phyloP scores from a whole-genome alignment of 2,113 vertebrate genomes.

The Gymnorhina tibicen region DNA sequence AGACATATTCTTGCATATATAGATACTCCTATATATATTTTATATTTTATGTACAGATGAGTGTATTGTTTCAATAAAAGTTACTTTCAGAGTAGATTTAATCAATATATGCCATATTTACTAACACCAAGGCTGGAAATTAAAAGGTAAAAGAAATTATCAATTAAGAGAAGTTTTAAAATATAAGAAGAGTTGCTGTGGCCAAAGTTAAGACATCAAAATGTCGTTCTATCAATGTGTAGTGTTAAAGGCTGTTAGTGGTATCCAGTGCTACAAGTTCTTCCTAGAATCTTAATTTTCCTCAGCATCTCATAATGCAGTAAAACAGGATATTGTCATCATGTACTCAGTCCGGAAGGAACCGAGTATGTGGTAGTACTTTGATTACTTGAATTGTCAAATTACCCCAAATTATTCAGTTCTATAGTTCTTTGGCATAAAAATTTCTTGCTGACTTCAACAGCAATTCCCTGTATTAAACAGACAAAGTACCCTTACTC shows the following conservation, averaged over 20 bases:
- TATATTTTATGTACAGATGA: neutral
- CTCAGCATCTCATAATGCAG: neutral
- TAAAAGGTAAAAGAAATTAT: neutral
- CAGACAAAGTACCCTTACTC: neutral
- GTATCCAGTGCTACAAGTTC: neutral
- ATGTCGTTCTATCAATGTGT: neutral
- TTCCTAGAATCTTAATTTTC: neutral
- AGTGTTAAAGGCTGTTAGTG: neutral
- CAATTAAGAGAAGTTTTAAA: neutral
- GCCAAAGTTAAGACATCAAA: neutral
- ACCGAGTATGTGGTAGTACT: neutral
- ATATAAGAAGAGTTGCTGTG: neutral
- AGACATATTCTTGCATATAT: neutral
- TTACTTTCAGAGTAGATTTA: neutral
- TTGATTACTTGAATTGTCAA: slow-evolving; percentile 11
- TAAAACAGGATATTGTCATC: slow-evolving; percentile 7
- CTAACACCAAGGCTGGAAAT: neutral
- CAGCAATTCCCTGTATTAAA: neutral
- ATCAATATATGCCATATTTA: neutral
- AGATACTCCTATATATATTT: neutral
- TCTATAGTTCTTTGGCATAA: neutral
- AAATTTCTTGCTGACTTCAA: slow-evolving; percentile 1
- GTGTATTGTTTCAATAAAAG: neutral
- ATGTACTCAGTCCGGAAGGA: slow-evolving; percentile 15
- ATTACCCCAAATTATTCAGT: slow-evolving; percentile 23